Evolutionary conservation across 2,797 vertebrate genomes (phyloP).

Genomic region (Kryptopterus vitreolus): DNA sequence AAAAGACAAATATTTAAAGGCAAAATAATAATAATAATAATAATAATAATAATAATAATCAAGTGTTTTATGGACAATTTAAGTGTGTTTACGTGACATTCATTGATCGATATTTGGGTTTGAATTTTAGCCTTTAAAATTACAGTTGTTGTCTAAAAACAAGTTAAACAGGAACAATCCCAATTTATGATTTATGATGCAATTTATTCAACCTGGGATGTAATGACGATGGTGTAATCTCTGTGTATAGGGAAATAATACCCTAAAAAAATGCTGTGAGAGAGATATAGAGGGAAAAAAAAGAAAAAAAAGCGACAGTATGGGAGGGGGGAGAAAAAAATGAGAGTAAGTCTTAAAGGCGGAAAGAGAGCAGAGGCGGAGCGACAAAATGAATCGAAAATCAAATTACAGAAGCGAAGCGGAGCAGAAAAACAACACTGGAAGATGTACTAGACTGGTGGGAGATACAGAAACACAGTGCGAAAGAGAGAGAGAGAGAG

Average conservation of each 20-base stretch:
- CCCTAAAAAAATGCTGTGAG: not conserved
- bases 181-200: too few species aligned
- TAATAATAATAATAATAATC: too few species aligned
- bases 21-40: not conserved
- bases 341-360: constrained; percentile 40
- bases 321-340: constrained; percentile 19
- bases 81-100: not conserved
- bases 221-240: not conserved
- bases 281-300: not conserved
- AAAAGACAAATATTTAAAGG: not conserved
- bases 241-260: not conserved
- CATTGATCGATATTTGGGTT: not conserved
- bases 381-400: constrained; percentile 36
- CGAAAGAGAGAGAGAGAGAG: constrained; percentile 34
- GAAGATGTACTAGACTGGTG: constrained; percentile 51
- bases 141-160: not conserved
- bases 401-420: constrained; percentile 51
- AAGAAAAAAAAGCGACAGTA: not conserved
- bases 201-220: not conserved
- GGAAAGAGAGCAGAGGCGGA: constrained; percentile 31
- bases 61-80: not conserved
- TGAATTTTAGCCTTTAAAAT: not conserved
- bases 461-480: constrained; percentile 32
- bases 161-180: not conserved
- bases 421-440: constrained; percentile 8